Percentiles rank a stretch among this genome's conserved stretches.
Evolutionary conservation across 1,140 invertebrate species (phyloP).

Genomic region (Pomacea maculata): DNA sequence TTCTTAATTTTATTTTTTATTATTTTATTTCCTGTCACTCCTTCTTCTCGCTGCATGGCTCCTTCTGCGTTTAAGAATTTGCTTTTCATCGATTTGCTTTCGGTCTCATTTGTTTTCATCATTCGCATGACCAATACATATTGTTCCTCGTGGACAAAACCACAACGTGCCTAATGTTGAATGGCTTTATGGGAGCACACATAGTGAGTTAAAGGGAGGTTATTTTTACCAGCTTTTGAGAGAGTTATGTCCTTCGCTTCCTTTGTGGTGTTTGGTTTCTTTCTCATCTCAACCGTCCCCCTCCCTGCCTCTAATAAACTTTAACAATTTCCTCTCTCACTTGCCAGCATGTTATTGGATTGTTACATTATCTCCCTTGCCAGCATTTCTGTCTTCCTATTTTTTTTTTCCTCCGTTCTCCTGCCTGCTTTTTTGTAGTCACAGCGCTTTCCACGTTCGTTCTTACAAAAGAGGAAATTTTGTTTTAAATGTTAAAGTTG

Average conservation of each 20-base stretch:
- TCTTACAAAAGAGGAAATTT: no score
- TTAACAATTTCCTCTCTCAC: constrained; percentile 5
- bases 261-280: background rate
- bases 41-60: background rate
- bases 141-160: no score
- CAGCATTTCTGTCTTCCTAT: background rate
- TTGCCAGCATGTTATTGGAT: background rate
- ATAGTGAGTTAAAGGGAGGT: no score
- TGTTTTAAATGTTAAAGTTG: no score
- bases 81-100: background rate
- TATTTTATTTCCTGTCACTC: background rate
- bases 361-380: background rate
- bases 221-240: no score
- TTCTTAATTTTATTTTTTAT: background rate
- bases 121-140: no score
- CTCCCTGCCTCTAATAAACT: no score
- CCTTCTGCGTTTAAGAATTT: background rate
- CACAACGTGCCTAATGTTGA: no score
- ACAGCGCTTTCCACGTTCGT: no score
- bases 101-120: background rate
- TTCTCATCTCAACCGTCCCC: background rate
- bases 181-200: no score
- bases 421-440: background rate
- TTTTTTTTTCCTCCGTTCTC: background rate
- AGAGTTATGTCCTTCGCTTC: no score